Base-by-base conservation (phyloP, 2,113 vertebrate genomes). In the Lophochroa leadbeateri region DNA sequence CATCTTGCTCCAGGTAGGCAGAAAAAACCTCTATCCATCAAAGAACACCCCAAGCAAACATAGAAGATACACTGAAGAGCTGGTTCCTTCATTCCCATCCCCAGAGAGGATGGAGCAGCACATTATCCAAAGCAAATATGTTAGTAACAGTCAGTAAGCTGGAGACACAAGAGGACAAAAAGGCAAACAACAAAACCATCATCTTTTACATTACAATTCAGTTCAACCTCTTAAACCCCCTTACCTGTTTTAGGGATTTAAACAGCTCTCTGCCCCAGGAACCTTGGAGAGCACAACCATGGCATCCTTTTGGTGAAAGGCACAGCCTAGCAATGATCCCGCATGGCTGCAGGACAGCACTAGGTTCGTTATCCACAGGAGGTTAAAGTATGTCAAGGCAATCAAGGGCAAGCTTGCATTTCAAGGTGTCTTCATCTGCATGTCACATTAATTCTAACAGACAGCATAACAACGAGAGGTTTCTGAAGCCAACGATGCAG, bases 211-310 rank as follows among this genome's bases (percentile, higher is more conserved):
- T 92, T 6, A 96, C 67, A 97, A 97, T 89, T 95, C 96, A 97
- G 88, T 75, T 57, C 95, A 91, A 94, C 94, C 94, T 96, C 94
- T 92, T 91, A 41, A 96, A 88, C 83, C 97, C 86, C 97, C 98
- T 98, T 98, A 98, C 98, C 98, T 98, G 97, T 60, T 72, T 70
- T 7, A 84, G 97, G 94, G 98, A 86, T 97, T 97, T 98, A 97
- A 55, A 97, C 96, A 90, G 97, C 97, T 97, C 97, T 97, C 94
- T 98, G 97, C 97, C 98, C 97, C 94, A 16, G 98, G 97, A 97
- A 95, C 97, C 96, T 94, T 3, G 97, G 85, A 86, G 97, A 97
- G 97, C 96, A 80, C 95, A 97, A 97, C 77, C 96, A 65, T 85
- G 95, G 97, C 96, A 96, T 98, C 98, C 97, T 95, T 31, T 76